Conservation (phyloP, 2,113 vertebrate genomes). For the Coptodon bakossiorum region DNA sequence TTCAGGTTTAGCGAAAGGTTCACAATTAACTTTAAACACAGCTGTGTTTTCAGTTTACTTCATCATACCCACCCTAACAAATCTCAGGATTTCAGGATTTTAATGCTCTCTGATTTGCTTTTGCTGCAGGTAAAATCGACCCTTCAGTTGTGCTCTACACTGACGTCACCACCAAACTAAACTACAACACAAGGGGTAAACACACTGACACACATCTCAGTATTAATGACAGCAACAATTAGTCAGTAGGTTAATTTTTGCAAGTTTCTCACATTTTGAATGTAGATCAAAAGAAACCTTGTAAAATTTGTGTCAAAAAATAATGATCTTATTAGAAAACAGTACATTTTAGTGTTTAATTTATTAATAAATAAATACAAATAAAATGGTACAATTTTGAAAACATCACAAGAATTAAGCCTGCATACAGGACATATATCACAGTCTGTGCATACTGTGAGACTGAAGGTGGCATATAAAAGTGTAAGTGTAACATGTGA, state of each 20-base stretch:
- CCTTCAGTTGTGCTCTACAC: not conserved
- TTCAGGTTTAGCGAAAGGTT: accelerated
- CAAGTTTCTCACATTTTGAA: not conserved
- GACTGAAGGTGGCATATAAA: not conserved
- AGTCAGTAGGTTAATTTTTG: accelerated
- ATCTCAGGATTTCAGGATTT: accelerated
- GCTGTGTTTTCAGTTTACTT: not conserved
- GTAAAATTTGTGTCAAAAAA: accelerated
- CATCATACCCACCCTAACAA: accelerated
- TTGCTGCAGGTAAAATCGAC: accelerated
- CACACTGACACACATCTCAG: not conserved
- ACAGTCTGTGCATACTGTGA: not conserved
- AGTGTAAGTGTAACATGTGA: not conserved
- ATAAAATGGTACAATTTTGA: not conserved
- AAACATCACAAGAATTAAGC: no score
- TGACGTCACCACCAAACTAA: accelerated
- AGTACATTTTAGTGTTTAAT: accelerated
- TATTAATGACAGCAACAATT: not conserved
- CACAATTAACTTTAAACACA: not conserved
- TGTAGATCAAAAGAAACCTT: not conserved
- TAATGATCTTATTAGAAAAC: accelerated
- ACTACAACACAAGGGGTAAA: not conserved
- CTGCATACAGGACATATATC: no score
- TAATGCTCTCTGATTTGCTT: not conserved
- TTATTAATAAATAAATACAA: not conserved